phyloP scores from a whole-genome alignment of 2,797 vertebrate genomes.

The Gobionotothen gibberifrons region DNA sequence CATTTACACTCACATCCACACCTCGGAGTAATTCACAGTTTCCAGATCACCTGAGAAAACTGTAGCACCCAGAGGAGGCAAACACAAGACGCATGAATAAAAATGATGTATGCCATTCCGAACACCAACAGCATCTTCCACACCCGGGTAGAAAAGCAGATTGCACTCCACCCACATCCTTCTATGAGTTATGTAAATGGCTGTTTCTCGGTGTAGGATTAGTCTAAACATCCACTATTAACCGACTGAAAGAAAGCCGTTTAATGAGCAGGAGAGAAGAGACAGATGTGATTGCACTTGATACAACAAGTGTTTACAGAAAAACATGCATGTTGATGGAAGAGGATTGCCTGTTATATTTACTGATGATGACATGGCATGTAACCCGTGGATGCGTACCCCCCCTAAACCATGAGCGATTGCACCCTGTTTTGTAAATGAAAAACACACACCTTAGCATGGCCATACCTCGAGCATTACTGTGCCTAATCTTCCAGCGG shows the following conservation, averaged over 20 bases:
- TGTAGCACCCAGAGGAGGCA: conserved; percentile 9
- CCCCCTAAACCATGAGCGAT: conserved; percentile 14
- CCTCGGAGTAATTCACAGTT: conserved; percentile 22
- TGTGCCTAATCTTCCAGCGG: not conserved
- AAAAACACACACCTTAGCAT: conserved; percentile 20
- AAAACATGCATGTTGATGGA: not conserved
- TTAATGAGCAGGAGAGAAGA: conserved; percentile 19
- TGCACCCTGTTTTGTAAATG: conserved; percentile 2
- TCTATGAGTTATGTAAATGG: conserved; percentile 27
- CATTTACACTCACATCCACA: conserved; percentile 34
- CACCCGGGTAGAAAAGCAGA: conserved; percentile 12
- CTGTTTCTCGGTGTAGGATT: conserved; percentile 17
- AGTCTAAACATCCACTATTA: conserved; percentile 28
- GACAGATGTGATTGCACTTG: conserved; percentile 1
- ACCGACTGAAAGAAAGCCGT: conserved; percentile 15
- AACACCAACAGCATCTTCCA: conserved; percentile 4
- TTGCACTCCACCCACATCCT: conserved; percentile 11
- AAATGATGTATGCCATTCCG: conserved; percentile 6
- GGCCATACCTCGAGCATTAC: not conserved
- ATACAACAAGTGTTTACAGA: conserved; percentile 10
- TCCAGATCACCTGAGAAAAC: conserved; percentile 33
- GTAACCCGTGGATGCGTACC: conserved; percentile 6
- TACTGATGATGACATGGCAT: not conserved
- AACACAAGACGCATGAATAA: conserved; percentile 9
- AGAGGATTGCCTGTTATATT: conserved; percentile 7